A percentile compares a stretch with the other conserved stretches of the same genome.
These are phyloP conservation scores for Troglohyphantes excavatus DNA, from an alignment of 2,888 invertebrate species.

Conservation along the genomic window DNA sequence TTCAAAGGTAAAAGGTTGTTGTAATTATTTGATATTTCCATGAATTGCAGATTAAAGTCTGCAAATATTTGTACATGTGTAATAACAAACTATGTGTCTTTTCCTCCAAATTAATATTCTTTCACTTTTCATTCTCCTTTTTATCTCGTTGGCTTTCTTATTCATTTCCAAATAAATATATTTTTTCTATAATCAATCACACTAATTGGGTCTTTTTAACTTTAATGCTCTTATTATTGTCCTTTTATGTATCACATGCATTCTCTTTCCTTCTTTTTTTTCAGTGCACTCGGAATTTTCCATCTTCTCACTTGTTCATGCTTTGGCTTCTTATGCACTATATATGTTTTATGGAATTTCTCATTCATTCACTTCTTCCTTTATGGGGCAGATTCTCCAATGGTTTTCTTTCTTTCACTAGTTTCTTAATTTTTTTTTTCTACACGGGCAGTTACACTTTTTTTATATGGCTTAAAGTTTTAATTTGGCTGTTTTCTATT, in stretches of 20 bases:
- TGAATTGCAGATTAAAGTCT: too few relatives aligned
- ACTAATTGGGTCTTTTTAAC: too few relatives aligned
- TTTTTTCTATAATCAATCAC: too few relatives aligned
- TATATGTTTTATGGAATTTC: neutral
- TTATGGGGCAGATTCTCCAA: neutral
- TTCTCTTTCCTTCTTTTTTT: neutral
- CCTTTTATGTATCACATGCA: neutral
- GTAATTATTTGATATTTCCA: too few relatives aligned
- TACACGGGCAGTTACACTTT: neutral
- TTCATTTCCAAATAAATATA: too few relatives aligned
- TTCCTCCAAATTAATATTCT: too few relatives aligned
- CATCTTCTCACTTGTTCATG: neutral
- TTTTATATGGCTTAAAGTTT: neutral
- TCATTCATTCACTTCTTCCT: neutral
- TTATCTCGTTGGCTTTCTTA: too few relatives aligned
- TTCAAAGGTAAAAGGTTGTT: too few relatives aligned
- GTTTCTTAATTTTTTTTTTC: neutral
- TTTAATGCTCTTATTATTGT: neutral
- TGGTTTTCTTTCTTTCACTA: neutral
- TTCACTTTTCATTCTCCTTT: too few relatives aligned
- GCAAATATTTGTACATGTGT: too few relatives aligned
- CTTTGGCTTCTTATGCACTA: neutral
- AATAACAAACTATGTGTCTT: too few relatives aligned
- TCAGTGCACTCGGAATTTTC: neutral
- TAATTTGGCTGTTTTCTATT: constrained; percentile 20